Evolutionary conservation across 2,113 vertebrate genomes (phyloP).

Genomic region (Anguilla japonica): DNA sequence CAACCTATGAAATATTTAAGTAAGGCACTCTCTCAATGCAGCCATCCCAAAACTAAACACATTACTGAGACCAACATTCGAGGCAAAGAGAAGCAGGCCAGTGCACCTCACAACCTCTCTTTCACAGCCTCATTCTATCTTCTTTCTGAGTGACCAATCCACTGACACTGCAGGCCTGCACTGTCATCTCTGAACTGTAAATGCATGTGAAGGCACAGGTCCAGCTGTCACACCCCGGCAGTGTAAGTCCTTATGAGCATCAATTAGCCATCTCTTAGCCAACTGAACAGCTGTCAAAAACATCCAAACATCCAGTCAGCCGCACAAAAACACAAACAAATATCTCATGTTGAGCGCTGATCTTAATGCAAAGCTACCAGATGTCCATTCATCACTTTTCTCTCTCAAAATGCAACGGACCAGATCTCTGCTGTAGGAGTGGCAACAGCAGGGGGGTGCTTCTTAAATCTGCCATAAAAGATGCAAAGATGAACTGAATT

Average conservation of each 20-base stretch:
- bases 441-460: not conserved
- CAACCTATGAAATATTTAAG: conserved; percentile 5
- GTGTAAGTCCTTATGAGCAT: not conserved
- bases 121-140: not conserved
- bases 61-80: not conserved
- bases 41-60: not conserved
- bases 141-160: not conserved
- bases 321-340: not conserved
- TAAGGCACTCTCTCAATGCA: not conserved
- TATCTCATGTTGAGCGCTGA: not conserved
- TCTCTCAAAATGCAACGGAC: not conserved
- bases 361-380: not conserved
- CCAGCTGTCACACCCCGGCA: not conserved
- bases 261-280: not conserved
- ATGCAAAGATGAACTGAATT: not conserved
- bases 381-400: not conserved
- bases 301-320: not conserved
- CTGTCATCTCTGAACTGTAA: not conserved
- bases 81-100: not conserved
- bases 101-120: not conserved
- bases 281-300: not conserved
- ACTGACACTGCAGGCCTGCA: not conserved
- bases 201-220: not conserved
- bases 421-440: not conserved
- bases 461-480: not conserved